These are phyloP conservation scores for Hydrocynus forskahlii DNA, from an alignment of 2,797 vertebrate species.

Conservation along the genomic window DNA sequence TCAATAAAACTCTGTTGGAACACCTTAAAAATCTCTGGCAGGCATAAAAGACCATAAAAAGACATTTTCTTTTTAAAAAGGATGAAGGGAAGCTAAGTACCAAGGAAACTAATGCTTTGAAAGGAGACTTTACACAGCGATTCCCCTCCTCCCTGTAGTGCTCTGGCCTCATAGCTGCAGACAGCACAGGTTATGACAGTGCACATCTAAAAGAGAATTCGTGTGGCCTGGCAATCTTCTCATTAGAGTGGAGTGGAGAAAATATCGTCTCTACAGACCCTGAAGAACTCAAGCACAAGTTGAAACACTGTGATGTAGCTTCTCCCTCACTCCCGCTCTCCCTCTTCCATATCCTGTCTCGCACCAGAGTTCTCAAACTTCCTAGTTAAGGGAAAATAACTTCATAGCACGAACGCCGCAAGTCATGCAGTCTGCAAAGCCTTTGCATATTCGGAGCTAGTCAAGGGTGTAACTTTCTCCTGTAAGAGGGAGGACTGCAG, in stretches of 20 bases:
- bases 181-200: conserved; percentile 1
- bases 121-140: not conserved
- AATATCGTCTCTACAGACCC: not conserved
- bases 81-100: not conserved
- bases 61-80: not conserved
- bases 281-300: not conserved
- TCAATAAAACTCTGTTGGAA: not conserved
- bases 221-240: conserved; percentile 13
- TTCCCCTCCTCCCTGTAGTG: not conserved
- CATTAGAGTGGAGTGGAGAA: not conserved
- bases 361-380: not conserved
- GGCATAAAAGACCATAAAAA: not conserved
- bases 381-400: conserved; percentile 42
- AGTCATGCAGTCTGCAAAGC: conserved; percentile 40
- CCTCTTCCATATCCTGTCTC: not conserved
- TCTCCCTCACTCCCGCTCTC: not conserved
- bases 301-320: not conserved
- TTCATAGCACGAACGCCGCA: conserved; percentile 21
- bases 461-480: conserved; percentile 30
- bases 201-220: not conserved
- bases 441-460: conserved; percentile 37
- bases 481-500: conserved; percentile 33
- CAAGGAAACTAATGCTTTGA: not conserved
- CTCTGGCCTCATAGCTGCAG: not conserved
- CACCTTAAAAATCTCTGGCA: not conserved